These are phyloP conservation scores for Chamaetylas fuelleborni DNA, from an alignment of 2,113 vertebrate species.

Conservation along the genomic window DNA sequence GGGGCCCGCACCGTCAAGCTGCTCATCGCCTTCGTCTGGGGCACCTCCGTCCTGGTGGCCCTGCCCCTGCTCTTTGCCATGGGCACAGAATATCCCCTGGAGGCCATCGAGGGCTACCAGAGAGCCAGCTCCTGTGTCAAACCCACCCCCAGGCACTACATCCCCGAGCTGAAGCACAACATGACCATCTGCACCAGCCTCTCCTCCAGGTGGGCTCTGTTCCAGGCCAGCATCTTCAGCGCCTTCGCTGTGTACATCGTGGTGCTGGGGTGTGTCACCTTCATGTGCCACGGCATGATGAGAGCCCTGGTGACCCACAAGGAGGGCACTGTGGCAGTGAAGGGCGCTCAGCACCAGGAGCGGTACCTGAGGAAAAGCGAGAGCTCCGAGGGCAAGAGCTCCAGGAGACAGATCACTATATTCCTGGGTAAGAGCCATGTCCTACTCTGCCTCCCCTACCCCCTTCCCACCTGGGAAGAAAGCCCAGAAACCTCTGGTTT, in stretches of 20 bases:
- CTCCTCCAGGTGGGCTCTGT: constrained; percentile 82
- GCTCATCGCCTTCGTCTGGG: constrained; percentile 87
- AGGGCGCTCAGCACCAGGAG: neutral
- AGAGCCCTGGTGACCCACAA: constrained; percentile 70
- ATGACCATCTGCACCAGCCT: constrained; percentile 92
- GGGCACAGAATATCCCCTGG: constrained; percentile 83
- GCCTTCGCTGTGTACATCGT: constrained; percentile 87
- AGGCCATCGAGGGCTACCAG: neutral
- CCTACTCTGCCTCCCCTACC: neutral
- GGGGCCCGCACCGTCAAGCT: constrained; percentile 75
- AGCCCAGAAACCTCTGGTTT: neutral
- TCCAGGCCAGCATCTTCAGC: constrained; percentile 82
- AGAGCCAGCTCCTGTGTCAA: neutral
- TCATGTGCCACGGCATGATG: constrained; percentile 94
- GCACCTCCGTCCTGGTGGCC: constrained; percentile 82
- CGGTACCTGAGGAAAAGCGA: constrained; percentile 68
- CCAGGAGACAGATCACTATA: constrained; percentile 87
- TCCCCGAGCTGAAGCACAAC: constrained; percentile 66
- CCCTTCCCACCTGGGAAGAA: neutral
- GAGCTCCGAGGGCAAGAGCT: constrained; percentile 71
- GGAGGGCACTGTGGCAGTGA: neutral
- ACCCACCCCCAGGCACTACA: neutral
- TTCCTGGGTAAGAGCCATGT: constrained; percentile 79
- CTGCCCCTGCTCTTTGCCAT: constrained; percentile 87
- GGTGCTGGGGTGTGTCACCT: constrained; percentile 79